Evolutionary conservation across 1,140 invertebrate genomes (phyloP).

Genomic region (Drosophila erecta): DNA sequence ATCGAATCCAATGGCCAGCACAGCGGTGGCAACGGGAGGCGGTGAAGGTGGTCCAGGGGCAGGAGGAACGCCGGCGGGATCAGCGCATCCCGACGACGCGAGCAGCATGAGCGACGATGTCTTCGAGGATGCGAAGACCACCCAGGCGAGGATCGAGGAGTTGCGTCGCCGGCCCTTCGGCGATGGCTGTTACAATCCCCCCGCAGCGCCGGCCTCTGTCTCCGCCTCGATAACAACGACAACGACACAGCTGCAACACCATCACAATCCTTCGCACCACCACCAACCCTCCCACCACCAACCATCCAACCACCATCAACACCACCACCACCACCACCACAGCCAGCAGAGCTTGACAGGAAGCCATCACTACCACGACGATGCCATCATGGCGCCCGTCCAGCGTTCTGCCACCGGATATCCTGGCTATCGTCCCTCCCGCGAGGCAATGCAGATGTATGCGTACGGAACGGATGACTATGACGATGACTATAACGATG

Average conservation of each 20-base stretch:
- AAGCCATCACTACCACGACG: conserved; percentile 79
- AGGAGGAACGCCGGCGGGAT: conserved; percentile 8
- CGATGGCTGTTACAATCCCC: conserved; percentile 75
- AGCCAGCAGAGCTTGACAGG: conserved; percentile 74
- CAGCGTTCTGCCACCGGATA: conserved; percentile 90
- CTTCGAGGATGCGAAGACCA: conserved; percentile 87
- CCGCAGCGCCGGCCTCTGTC: conserved; percentile 55
- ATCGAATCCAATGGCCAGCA: conserved; percentile 26
- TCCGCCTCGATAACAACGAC: conserved; percentile 35
- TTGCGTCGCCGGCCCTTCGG: conserved; percentile 70
- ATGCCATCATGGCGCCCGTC: conserved; percentile 71
- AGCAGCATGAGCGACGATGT: conserved; percentile 93
- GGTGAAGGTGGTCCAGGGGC: not conserved
- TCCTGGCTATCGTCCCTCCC: conserved; percentile 90
- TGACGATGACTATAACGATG: conserved; percentile 74
- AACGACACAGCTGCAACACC: conserved; percentile 33
- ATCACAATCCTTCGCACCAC: conserved; percentile 46
- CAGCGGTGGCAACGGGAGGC: conserved; percentile 7
- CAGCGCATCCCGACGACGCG: conserved; percentile 68
- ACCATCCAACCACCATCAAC: conserved; percentile 49
- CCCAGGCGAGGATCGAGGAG: conserved; percentile 76
- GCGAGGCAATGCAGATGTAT: conserved; percentile 87
- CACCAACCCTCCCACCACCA: conserved; percentile 57
- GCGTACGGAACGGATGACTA: conserved; percentile 68
- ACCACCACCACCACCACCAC: conserved; percentile 57